Evolutionary conservation across 2,797 vertebrate species (phyloP).

Genomic region (Bufotes viridis): DNA sequence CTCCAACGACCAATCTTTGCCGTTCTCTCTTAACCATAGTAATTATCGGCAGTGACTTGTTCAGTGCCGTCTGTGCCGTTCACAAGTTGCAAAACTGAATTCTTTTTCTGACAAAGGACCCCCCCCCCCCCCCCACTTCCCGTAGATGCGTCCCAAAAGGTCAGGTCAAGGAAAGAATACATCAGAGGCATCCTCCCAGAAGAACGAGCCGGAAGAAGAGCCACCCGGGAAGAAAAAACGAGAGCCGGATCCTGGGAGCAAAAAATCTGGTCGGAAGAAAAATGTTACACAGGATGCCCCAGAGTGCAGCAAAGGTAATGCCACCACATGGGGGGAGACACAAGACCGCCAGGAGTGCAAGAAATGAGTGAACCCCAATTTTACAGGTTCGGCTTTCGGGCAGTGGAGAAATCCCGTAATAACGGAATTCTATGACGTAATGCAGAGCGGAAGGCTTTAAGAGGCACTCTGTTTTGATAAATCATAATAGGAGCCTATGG

Average conservation of each 20-base stretch:
- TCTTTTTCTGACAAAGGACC: neutral
- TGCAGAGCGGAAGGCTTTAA: no score
- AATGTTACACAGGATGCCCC: neutral
- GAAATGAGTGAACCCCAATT: no score
- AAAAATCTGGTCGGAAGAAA: slow-evolving; percentile 29
- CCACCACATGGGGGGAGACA: neutral
- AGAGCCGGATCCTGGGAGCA: neutral
- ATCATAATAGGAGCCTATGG: no score
- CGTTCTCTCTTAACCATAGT: neutral
- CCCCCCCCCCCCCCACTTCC: neutral
- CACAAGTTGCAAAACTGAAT: neutral
- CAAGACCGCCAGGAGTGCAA: no score
- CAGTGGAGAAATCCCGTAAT: no score
- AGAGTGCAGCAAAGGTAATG: slow-evolving; percentile 30
- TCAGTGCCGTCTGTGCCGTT: neutral
- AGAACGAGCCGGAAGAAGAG: slow-evolving; percentile 19
- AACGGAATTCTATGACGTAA: no score
- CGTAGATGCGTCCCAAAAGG: slow-evolving; percentile 56
- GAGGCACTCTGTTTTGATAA: no score
- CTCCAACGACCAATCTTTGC: neutral
- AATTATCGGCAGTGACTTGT: neutral
- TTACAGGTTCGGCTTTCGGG: no score
- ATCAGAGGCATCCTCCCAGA: neutral
- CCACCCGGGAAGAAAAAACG: slow-evolving; percentile 2
- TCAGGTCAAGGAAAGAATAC: slow-evolving; percentile 10